Conservation (phyloP, 1,140 invertebrate genomes). For the Contarinia nasturtii region DNA sequence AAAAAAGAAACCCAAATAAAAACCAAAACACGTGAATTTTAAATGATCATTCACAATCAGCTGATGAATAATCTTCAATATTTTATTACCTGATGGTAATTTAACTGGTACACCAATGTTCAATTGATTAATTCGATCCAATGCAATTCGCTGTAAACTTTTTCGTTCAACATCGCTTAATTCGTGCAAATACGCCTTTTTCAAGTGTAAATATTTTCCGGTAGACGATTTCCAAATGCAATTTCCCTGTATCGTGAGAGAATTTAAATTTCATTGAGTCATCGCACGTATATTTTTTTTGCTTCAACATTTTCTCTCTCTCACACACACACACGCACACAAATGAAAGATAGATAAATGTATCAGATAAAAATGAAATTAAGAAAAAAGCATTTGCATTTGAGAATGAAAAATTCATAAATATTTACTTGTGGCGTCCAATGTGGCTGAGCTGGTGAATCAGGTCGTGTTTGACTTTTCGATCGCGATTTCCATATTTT, state of each 20-base stretch:
- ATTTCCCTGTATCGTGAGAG: slow-evolving; percentile 40
- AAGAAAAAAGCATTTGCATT: too few species aligned
- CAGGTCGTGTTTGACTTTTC: slow-evolving; percentile 50
- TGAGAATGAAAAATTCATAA: slow-evolving; percentile 4
- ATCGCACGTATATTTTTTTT: too few species aligned
- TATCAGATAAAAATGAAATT: too few species aligned
- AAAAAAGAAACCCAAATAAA: too few species aligned
- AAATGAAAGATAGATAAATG: too few species aligned
- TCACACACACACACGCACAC: too few species aligned
- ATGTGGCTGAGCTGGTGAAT: slow-evolving; percentile 19
- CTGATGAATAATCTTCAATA: background rate
- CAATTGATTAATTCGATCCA: slow-evolving; percentile 70
- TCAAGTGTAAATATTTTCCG: slow-evolving; percentile 52
- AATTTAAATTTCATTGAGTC: too few species aligned
- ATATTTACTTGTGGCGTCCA: slow-evolving; percentile 69
- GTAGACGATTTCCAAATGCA: slow-evolving; percentile 63
- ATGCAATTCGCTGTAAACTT: slow-evolving; percentile 61
- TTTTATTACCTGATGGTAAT: slow-evolving; percentile 27
- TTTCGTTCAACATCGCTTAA: slow-evolving; percentile 64
- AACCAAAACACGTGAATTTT: too few species aligned
- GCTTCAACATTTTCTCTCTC: too few species aligned
- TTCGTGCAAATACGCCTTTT: slow-evolving; percentile 45
- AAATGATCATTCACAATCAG: too few species aligned
- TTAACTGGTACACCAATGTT: slow-evolving; percentile 63
- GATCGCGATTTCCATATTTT: slow-evolving; percentile 64